phyloP scores from a whole-genome alignment of 1,140 invertebrate species.

The Fopius arisanus region DNA sequence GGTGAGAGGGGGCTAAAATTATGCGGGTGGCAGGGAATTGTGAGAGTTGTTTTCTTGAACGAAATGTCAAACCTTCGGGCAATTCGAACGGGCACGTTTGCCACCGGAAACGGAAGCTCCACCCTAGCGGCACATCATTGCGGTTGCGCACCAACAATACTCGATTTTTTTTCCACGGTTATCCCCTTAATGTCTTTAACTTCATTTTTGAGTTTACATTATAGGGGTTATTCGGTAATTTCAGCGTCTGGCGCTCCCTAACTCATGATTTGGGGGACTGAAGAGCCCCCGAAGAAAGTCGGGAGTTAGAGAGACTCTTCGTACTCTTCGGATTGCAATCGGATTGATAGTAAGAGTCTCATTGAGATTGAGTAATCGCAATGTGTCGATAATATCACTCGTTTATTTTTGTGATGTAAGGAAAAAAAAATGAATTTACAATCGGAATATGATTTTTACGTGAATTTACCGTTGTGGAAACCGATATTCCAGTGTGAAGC shows the following conservation, averaged over 20 bases:
- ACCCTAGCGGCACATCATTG: conserved; percentile 41
- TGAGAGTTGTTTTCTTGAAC: conserved; percentile 15
- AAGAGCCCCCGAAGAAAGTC: no score
- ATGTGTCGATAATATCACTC: no score
- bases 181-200: neutral
- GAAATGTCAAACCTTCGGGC: neutral
- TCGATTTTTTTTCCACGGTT: neutral
- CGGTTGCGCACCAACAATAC: conserved; percentile 20
- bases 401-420: no score
- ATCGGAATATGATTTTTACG: no score
- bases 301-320: no score
- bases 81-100: conserved; percentile 48
- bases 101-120: conserved; percentile 61
- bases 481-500: neutral
- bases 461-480: neutral
- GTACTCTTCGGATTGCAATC: no score
- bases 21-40: neutral
- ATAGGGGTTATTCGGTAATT: neutral
- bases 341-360: no score
- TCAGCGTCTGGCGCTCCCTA: no score
- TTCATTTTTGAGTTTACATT: neutral
- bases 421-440: no score
- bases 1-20: neutral
- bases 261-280: no score
- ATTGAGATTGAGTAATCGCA: no score